phyloP scores from a whole-genome alignment of 2,888 invertebrate genomes.

The Orchesella flavescens region DNA sequence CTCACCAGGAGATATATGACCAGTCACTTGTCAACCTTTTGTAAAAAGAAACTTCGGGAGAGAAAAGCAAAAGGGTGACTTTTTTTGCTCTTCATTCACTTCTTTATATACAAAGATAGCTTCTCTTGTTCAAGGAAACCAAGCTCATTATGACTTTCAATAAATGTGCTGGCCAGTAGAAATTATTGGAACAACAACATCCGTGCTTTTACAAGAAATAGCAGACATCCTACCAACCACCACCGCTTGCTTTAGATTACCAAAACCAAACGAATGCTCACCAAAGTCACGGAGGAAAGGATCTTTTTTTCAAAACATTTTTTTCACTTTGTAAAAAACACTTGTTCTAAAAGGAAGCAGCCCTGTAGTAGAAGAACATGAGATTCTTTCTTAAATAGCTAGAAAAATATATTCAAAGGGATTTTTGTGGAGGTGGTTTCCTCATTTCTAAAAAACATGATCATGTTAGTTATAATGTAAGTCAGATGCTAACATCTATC shows the following conservation, averaged over 20 bases:
- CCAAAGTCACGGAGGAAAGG: constrained; percentile 14
- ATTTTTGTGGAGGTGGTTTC: constrained; percentile 11
- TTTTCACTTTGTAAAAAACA: constrained; percentile 51
- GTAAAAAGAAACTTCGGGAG: constrained; percentile 4
- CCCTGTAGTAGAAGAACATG: background rate
- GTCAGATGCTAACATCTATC: constrained; percentile 42
- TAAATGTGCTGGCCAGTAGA: constrained; percentile 49
- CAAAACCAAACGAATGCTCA: too few species aligned
- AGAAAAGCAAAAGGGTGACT: too few species aligned
- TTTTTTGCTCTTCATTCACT: constrained; percentile 9
- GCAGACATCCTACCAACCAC: background rate
- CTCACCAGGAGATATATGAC: constrained; percentile 57
- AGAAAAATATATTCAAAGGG: background rate
- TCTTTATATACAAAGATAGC: constrained; percentile 20
- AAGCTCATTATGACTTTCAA: constrained; percentile 47
- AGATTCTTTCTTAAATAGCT: background rate
- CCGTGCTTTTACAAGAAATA: constrained; percentile 42
- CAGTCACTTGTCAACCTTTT: constrained; percentile 62
- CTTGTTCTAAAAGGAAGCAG: constrained; percentile 40
- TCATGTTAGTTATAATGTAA: constrained; percentile 21
- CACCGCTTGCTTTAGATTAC: constrained; percentile 14
- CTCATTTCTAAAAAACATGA: constrained; percentile 21
- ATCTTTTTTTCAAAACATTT: constrained; percentile 56
- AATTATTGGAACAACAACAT: constrained; percentile 60
- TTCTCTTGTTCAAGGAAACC: constrained; percentile 56